phyloP scores from a whole-genome alignment of 1,140 invertebrate genomes.

The Akabosia matsudoensis region DNA sequence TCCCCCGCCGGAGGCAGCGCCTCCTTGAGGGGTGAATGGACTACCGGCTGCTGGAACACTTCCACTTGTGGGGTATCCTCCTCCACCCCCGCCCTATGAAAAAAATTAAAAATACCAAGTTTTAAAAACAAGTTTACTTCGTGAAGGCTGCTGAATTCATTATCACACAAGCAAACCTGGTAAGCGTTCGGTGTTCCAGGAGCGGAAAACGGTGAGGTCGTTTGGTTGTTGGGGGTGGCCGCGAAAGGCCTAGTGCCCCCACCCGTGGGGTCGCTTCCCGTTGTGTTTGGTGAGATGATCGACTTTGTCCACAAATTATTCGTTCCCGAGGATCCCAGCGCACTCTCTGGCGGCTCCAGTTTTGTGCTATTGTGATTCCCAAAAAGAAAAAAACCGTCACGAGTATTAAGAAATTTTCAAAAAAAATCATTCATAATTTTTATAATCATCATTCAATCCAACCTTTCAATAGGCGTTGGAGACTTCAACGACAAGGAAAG shows the following conservation, averaged over 20 bases:
- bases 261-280: constrained; percentile 47
- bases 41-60: constrained; percentile 44
- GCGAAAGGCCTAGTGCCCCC: constrained; percentile 38
- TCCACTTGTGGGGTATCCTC: constrained; percentile 43
- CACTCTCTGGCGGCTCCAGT: constrained; percentile 47
- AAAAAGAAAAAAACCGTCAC: no score
- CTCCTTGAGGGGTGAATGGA: constrained; percentile 53
- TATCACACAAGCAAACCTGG: constrained; percentile 28
- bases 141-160: not conserved
- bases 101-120: constrained; percentile 9
- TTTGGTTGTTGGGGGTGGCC: constrained; percentile 48
- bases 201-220: constrained; percentile 46
- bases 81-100: constrained; percentile 39
- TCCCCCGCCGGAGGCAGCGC: constrained; percentile 65
- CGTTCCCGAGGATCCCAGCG: constrained; percentile 45
- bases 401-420: no score
- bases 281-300: constrained; percentile 47
- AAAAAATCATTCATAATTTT: not conserved
- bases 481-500: constrained; percentile 16
- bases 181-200: constrained; percentile 45
- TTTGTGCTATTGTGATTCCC: constrained; percentile 45
- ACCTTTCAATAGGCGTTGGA: constrained; percentile 17
- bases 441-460: not conserved
- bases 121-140: not conserved
- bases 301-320: constrained; percentile 48